Conservation (phyloP, 1,140 invertebrate species). For the Nephotettix cincticeps region DNA sequence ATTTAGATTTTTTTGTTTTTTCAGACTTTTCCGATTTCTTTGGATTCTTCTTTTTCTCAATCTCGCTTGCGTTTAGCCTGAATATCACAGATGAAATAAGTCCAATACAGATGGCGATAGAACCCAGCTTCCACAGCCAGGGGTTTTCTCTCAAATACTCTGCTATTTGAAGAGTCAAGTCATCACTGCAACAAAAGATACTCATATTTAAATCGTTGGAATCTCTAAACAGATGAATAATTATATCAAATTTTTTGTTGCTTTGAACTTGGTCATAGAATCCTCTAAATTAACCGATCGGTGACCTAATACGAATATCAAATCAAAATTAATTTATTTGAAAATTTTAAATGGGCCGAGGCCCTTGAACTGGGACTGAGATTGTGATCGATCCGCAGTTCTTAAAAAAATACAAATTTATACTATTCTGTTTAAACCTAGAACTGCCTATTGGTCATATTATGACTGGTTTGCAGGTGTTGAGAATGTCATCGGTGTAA, state of each 20-base stretch:
- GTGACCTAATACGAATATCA: too few relatives aligned
- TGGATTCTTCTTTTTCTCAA: constrained; percentile 1
- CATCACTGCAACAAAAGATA: constrained; percentile 63
- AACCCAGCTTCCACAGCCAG: constrained; percentile 64
- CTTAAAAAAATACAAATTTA: too few relatives aligned
- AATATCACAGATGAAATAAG: constrained; percentile 17
- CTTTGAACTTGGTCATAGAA: too few relatives aligned
- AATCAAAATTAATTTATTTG: too few relatives aligned
- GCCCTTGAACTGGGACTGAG: too few relatives aligned
- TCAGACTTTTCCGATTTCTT: neutral
- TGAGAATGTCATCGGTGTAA: too few relatives aligned
- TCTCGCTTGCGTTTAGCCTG: neutral
- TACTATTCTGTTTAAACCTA: too few relatives aligned
- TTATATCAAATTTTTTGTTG: neutral
- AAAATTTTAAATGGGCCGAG: too few relatives aligned
- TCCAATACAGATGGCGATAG: constrained; percentile 21
- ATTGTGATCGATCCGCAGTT: too few relatives aligned
- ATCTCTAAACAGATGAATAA: neutral
- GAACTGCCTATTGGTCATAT: too few relatives aligned
- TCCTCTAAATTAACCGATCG: too few relatives aligned
- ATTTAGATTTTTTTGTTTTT: neutral
- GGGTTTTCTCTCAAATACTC: constrained; percentile 64
- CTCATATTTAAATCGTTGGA: neutral
- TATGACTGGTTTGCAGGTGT: too few relatives aligned
- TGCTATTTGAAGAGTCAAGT: constrained; percentile 62